Base-by-base conservation (phyloP, 1,140 invertebrate species). In the Vanessa atalanta region DNA sequence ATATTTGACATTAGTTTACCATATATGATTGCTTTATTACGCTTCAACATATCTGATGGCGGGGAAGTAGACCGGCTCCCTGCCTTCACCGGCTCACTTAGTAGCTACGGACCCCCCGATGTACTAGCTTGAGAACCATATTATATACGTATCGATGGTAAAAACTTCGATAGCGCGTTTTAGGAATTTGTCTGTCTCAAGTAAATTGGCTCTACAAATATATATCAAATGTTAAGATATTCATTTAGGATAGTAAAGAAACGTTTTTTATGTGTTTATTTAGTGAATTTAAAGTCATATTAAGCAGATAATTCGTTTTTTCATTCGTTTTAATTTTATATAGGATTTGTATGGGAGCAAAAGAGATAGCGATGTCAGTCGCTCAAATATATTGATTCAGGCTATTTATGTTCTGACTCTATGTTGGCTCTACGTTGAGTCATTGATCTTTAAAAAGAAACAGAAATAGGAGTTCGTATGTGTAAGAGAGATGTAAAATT, bases 31-130 rank as follows among this genome's bases (percentile, higher is more conserved):
- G 77, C 85, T 83, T 82, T 79, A 75, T 77, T 77, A 71, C 79
- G 83, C 82, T 83, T 85, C 81, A 83, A 84, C 81, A 83, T 88
- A 85, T 84, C 79, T 85, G 86, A 79, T 85, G 84, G 83, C 86
- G 79, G 79, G 81, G 87, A 88, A 79, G 82, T 85, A 87, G 83
- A 84, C 83, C 88, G 86, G 88, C 74, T 89, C 86, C 85, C 79
- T 79, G 83, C 82, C 88, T 84, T 63, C 65, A 86, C 88, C 87
- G 87, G 82, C 79, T 73, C 51, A 87, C 87, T 80, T 73, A 89
- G 88, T 91, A 91, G 89, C 88, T 83, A 89, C 87, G 89, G 89
- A 91, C 88, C 80, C 81, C 81, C 88, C 83, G 47, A 12, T 0
- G 6, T 3, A 14, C 9, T 1, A 0, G 11, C 8, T 3, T 9